Evolutionary conservation across 2,113 vertebrate genomes (phyloP), one percentile per base, ranked within the genome.

Genomic region (Ia io): DNA sequence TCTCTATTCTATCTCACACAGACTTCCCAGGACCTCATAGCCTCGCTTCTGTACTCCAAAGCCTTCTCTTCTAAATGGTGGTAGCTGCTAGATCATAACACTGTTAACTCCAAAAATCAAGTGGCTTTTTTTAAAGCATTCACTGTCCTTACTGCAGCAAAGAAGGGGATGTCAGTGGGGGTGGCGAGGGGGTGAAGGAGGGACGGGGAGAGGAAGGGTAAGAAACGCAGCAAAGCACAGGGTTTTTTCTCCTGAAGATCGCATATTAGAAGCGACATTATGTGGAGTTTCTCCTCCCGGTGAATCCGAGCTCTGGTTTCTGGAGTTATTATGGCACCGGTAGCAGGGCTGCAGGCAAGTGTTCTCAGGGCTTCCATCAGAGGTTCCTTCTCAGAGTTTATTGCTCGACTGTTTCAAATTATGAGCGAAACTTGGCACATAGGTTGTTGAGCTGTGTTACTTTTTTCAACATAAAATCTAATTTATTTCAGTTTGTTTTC

Each of bases 391-490:
- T 67, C 70, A 53, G 93, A 96, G 71, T 94, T 98, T 97, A 97
- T 96, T 95, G 96, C 95, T 93, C 96, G 85, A 97, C 87, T 98
- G 97, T 97, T 97, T 97, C 88, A 94, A 88, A 97, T 90, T 96
- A 97, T 80, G 76, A 95, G 90, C 92, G 91, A 96, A 98, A 95
- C 76, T 96, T 97, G 96, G 90, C 93, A 91, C 93, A 65, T 53
- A 84, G 67, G 35, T 95, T 98, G 77, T 97, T 94, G 96, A 95
- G 82, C 94, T 97, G 88, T 93, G 92, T 92, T 88, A 91, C 84
- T 97, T 97, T 97, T 96, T 96, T 91, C 90, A 92, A 86, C 96
- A 90, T 69, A 95, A 96, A 97, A 96, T 97, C 67, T 93, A 96
- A 96, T 96, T 97, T 95, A 89, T 87, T 96, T 97, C 96, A 96